Evolutionary conservation across 2,888 invertebrate genomes (phyloP), one percentile per base, ranked within the genome.

Genomic region (Drosophila gaucha): DNA sequence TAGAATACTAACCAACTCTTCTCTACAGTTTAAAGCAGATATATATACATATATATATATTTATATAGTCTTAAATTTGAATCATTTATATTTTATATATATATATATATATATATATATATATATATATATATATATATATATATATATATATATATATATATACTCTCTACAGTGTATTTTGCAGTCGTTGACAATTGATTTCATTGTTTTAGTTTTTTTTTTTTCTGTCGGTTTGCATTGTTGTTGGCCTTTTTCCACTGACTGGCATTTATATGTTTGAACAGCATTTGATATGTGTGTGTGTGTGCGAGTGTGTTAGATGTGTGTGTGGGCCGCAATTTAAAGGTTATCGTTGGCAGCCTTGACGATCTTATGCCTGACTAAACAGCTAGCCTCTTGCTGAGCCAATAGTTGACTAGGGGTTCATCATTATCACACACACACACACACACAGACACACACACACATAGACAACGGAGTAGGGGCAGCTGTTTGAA

Each of bases 261-360:
- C 28, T 49, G 55, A 43, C 47, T 51, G 60, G 54, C 66, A 60
- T 66, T 70, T 56, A 66, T 47, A 66, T 57, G 73, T 62, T 72
- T 63, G 58, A 68, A 54, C 50, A 60, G 43, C 74, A 36, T 55
- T 74, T 64, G 64, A 63, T 49, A 47, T 44, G 49, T 39, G 10
- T 20, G 33, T 35, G 14, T 41, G 26, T 6, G 33, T 36, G 12
- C 22, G 22, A 10, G 44, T 14, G 35, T 39, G 22, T 18, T 41
- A 18, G 28, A 28, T 38, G 30, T 20, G 22, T 33, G 33, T 18
- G 31, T 60, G 68, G 69, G 67, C 63, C 63, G 70, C 71, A 83
- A 80, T 83, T 84, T 75, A 86, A 74, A 78, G 83, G 83, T 78
- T 80, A 83, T 86, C 86, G 67, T 65, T 69, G 60, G 67, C 73